Conservation (phyloP, 1,140 invertebrate genomes). For the Zaprionus vittiger region DNA sequence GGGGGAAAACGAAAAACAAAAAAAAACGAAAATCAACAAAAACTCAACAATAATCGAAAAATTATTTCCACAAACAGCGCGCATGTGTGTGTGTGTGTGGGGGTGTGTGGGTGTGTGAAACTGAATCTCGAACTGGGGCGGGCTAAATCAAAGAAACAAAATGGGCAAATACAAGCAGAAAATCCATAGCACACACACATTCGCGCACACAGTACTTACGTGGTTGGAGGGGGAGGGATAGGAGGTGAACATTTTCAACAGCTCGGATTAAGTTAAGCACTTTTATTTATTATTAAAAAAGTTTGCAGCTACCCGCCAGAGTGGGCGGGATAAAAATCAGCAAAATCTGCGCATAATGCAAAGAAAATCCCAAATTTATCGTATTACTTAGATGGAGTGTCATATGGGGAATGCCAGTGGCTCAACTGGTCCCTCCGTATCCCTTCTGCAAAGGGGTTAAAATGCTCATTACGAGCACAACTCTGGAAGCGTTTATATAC, state of each 20-base stretch:
- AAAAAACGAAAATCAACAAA: conserved; percentile 60
- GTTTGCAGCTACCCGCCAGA: conserved; percentile 48
- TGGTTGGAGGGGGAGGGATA: background rate
- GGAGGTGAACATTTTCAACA: conserved; percentile 47
- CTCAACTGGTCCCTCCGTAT: conserved; percentile 8
- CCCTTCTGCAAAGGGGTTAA: conserved; percentile 60
- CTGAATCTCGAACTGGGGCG: conserved; percentile 18
- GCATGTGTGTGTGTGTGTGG: conserved; percentile 9
- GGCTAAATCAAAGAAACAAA: conserved; percentile 77
- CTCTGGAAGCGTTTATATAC: conserved; percentile 1
- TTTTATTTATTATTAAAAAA: conserved; percentile 83
- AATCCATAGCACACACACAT: conserved; percentile 45
- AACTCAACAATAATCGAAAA: conserved; percentile 81
- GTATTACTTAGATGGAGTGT: conserved; percentile 76
- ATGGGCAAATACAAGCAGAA: conserved; percentile 60
- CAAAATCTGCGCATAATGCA: conserved; percentile 79
- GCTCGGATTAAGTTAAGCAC: conserved; percentile 78
- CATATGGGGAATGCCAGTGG: conserved; percentile 44
- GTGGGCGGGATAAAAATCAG: conserved; percentile 37
- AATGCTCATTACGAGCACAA: conserved; percentile 65
- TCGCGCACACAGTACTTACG: conserved; percentile 2
- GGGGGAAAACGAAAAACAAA: conserved; percentile 15
- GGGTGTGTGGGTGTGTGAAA: conserved; percentile 11
- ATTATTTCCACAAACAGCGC: conserved; percentile 66
- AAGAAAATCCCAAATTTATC: conserved; percentile 80